A percentile compares a stretch with the other conserved stretches of the same genome.
phyloP scores from a whole-genome alignment of 2,888 invertebrate species.

The Diogma glabrata region DNA sequence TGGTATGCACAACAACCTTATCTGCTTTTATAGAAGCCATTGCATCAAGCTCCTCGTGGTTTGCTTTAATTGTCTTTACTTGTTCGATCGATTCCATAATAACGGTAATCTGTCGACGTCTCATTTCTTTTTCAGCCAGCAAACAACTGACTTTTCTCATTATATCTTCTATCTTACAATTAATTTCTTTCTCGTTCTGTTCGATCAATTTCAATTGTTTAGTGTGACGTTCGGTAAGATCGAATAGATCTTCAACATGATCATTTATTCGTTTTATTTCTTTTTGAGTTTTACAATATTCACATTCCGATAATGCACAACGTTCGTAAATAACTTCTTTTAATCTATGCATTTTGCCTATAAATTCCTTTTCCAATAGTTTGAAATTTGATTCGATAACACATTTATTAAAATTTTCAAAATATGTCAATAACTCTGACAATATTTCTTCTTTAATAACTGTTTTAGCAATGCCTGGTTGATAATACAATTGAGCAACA shows the following conservation, averaged over 20 bases:
- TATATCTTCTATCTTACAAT: neutral
- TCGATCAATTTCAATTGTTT: neutral
- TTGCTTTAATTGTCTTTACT: conserved; percentile 2
- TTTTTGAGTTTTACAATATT: neutral
- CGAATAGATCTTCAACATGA: neutral
- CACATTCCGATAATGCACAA: neutral
- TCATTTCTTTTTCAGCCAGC: neutral
- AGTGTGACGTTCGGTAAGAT: neutral
- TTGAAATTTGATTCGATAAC: too few relatives aligned
- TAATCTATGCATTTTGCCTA: conserved; percentile 1
- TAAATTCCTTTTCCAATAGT: too few relatives aligned
- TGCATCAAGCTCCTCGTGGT: neutral
- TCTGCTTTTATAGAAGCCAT: neutral
- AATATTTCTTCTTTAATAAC: too few relatives aligned
- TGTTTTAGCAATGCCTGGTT: too few relatives aligned
- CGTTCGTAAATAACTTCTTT: conserved; percentile 1
- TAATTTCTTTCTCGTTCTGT: neutral
- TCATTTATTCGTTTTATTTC: conserved; percentile 2
- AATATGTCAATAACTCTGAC: too few relatives aligned
- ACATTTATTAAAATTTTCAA: too few relatives aligned
- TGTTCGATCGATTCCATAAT: neutral
- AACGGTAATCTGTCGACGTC: conserved; percentile 2
- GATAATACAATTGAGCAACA: too few relatives aligned
- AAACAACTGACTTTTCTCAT: neutral
- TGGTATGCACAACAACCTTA: neutral